Conservation (phyloP, 2,888 invertebrate genomes). For the Hyposoter dolosus region DNA sequence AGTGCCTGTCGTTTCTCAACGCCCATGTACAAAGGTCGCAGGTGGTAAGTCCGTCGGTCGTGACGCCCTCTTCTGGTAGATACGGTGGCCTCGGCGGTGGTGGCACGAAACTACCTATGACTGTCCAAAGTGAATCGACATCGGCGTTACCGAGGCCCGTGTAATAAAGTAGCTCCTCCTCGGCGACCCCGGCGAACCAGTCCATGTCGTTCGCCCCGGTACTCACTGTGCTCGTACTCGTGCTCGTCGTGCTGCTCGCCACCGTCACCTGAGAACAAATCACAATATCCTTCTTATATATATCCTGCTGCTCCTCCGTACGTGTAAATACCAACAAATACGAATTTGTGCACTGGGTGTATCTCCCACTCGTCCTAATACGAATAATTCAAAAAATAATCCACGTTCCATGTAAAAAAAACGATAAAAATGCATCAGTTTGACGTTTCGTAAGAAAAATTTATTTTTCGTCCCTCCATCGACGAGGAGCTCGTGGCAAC, state of each 20-base stretch:
- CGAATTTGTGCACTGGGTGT: not conserved
- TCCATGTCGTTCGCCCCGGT: constrained; percentile 82
- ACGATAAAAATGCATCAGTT: not conserved
- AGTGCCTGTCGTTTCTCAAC: constrained; percentile 87
- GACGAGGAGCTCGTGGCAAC: too few species aligned
- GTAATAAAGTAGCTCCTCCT: constrained; percentile 83
- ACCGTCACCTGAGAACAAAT: constrained; percentile 76
- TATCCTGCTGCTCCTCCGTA: not conserved
- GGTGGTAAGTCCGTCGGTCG: constrained; percentile 90
- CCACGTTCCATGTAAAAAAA: too few species aligned
- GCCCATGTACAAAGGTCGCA: constrained; percentile 92
- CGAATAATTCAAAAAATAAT: too few species aligned
- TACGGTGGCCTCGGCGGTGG: constrained; percentile 89
- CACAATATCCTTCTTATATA: constrained; percentile 35
- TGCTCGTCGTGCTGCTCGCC: constrained; percentile 74
- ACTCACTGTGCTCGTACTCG: constrained; percentile 77
- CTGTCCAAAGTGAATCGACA: constrained; percentile 83
- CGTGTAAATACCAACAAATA: constrained; percentile 10
- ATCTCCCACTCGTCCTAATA: too few species aligned
- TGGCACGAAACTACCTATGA: constrained; percentile 87
- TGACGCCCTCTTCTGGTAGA: constrained; percentile 87
- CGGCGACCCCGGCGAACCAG: constrained; percentile 83
- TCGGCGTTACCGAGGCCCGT: constrained; percentile 80
- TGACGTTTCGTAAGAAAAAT: too few species aligned
- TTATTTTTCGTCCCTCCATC: too few species aligned